These are phyloP conservation scores for Eubasilissa splendida DNA, from an alignment of 2,888 invertebrate genomes.

Conservation along the genomic window DNA sequence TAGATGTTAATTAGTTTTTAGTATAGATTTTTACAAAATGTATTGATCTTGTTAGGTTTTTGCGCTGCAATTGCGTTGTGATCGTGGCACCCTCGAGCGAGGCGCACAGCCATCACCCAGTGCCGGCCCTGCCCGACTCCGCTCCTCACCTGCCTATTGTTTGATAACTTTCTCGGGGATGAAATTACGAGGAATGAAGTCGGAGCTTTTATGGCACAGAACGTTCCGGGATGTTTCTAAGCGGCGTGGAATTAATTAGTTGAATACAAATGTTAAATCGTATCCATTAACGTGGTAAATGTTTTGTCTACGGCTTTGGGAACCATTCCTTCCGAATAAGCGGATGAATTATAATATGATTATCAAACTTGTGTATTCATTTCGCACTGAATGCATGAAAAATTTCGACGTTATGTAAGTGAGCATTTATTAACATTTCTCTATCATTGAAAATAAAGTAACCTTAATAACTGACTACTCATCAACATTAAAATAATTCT, in stretches of 20 bases:
- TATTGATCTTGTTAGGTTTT: too few species aligned
- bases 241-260: constrained; percentile 43
- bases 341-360: constrained; percentile 26
- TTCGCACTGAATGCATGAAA: background rate
- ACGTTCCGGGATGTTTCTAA: constrained; percentile 38
- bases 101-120: background rate
- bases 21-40: too few species aligned
- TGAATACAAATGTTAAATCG: constrained; percentile 48
- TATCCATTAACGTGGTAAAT: constrained; percentile 37
- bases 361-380: constrained; percentile 24
- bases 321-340: constrained; percentile 23
- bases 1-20: too few species aligned
- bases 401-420: too few species aligned
- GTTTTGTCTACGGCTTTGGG: constrained; percentile 33
- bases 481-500: too few species aligned
- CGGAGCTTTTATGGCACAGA: constrained; percentile 29
- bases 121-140: constrained; percentile 27
- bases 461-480: too few species aligned
- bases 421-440: too few species aligned
- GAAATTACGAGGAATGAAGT: constrained; percentile 50
- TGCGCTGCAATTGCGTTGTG: too few species aligned
- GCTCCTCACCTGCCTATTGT: constrained; percentile 47
- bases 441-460: too few species aligned
- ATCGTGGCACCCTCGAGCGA: background rate
- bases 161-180: constrained; percentile 51